These are phyloP conservation scores for Siniperca undulata DNA, from an alignment of 2,797 vertebrate species.

Conservation along the genomic window DNA sequence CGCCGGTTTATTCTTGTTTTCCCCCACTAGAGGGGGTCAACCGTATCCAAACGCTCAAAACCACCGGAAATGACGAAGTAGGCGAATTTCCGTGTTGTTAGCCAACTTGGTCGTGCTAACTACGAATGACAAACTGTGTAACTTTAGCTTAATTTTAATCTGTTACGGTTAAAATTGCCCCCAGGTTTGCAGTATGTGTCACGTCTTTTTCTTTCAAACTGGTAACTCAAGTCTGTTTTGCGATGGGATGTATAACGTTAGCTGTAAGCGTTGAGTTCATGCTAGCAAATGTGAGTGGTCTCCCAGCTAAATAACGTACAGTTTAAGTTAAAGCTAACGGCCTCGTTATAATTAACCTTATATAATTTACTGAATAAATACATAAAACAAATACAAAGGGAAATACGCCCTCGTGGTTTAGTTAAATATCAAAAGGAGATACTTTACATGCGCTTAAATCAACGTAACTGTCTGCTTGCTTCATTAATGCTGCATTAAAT, in stretches of 20 bases:
- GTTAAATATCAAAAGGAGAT: too few species aligned
- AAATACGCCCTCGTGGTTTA: too few species aligned
- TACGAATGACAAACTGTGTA: not conserved
- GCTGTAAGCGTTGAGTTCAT: not conserved
- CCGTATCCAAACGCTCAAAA: accelerated
- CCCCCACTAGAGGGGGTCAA: conserved; percentile 22
- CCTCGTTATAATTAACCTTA: not conserved
- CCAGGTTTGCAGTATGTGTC: accelerated
- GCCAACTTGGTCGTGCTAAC: not conserved
- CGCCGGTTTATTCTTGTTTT: not conserved
- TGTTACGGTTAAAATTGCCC: accelerated
- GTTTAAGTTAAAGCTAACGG: not conserved
- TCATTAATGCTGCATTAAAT: not conserved
- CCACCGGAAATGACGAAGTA: not conserved
- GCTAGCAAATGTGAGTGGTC: not conserved
- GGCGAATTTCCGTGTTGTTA: conserved; percentile 33
- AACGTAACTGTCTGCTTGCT: not conserved
- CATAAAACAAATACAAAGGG: not conserved
- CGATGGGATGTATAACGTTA: too few species aligned
- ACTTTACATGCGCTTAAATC: not conserved
- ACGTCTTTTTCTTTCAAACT: accelerated
- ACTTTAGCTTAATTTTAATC: not conserved
- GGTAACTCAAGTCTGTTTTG: accelerated
- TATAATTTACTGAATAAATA: too few species aligned
- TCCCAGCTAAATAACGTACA: not conserved